phyloP scores from a whole-genome alignment of 2,797 vertebrate species.

The Rachycentron canadum region DNA sequence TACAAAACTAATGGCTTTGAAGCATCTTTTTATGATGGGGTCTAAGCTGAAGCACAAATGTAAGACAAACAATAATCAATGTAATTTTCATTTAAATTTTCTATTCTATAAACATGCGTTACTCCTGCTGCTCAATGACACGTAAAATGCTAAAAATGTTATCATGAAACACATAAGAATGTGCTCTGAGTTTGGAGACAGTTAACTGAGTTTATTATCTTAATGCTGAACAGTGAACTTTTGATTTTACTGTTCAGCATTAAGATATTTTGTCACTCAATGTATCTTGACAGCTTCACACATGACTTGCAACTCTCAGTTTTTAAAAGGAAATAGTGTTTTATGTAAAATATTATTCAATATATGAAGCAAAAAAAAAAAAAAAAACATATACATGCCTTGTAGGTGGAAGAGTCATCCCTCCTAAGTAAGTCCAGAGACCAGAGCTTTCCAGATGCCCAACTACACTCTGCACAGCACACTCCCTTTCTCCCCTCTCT shows the following conservation, averaged over 20 bases:
- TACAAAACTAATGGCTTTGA: background rate
- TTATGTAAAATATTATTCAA: background rate
- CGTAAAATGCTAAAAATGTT: background rate
- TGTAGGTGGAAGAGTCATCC: constrained; percentile 65
- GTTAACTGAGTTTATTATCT: background rate
- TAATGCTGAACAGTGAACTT: no score
- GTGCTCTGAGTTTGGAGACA: background rate
- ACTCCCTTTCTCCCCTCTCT: constrained; percentile 40
- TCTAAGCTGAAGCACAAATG: background rate
- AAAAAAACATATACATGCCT: no score
- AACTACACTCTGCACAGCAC: constrained; percentile 2
- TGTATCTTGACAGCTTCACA: background rate
- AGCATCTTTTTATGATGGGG: background rate
- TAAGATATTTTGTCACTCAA: background rate
- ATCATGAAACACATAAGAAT: background rate
- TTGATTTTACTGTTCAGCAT: background rate
- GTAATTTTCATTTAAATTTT: background rate
- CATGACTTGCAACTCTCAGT: background rate
- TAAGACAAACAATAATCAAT: background rate
- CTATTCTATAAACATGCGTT: background rate
- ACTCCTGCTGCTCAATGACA: background rate
- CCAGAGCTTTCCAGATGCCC: constrained; percentile 50
- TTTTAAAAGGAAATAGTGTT: background rate
- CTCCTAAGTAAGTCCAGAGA: constrained; percentile 65
- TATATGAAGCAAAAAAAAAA: background rate